phyloP scores from a whole-genome alignment of 1,140 invertebrate species.

The Trichoplusia ni region DNA sequence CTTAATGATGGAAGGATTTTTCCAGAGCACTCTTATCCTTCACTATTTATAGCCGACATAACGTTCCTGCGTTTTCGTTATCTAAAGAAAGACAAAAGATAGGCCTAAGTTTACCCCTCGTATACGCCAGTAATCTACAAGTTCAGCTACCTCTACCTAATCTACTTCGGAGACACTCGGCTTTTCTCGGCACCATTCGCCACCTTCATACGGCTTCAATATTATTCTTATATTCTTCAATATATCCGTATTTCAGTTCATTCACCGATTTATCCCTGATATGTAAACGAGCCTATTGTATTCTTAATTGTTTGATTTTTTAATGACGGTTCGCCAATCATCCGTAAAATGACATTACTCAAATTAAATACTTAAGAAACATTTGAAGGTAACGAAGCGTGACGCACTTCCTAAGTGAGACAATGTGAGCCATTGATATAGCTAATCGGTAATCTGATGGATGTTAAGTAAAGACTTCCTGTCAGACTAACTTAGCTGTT shows the following conservation, averaged over 20 bases:
- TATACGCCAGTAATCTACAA: neutral
- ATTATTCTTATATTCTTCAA: too few relatives aligned
- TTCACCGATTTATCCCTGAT: slow-evolving; percentile 30
- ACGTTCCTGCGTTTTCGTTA: too few relatives aligned
- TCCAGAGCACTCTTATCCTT: too few relatives aligned
- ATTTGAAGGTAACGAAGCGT: neutral
- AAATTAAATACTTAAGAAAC: slow-evolving; percentile 10
- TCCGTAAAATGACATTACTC: slow-evolving; percentile 26
- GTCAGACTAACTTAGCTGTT: too few relatives aligned
- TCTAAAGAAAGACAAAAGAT: too few relatives aligned
- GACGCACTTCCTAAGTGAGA: slow-evolving; percentile 1
- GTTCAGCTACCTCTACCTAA: neutral
- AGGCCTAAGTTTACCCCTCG: too few relatives aligned
- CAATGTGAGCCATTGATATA: neutral
- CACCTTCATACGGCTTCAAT: slow-evolving; percentile 24
- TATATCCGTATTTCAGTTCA: slow-evolving; percentile 3
- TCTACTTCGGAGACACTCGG: neutral
- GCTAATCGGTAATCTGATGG: neutral
- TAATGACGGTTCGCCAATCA: slow-evolving; percentile 7
- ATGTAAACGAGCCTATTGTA: slow-evolving; percentile 27
- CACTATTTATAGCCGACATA: too few relatives aligned
- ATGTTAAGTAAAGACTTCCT: too few relatives aligned
- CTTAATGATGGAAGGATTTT: too few relatives aligned
- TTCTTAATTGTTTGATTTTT: slow-evolving; percentile 10
- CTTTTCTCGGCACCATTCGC: neutral